Evolutionary conservation across 1,140 invertebrate genomes (phyloP), one percentile per base, ranked within the genome.

Genomic region (Battus philenor): DNA sequence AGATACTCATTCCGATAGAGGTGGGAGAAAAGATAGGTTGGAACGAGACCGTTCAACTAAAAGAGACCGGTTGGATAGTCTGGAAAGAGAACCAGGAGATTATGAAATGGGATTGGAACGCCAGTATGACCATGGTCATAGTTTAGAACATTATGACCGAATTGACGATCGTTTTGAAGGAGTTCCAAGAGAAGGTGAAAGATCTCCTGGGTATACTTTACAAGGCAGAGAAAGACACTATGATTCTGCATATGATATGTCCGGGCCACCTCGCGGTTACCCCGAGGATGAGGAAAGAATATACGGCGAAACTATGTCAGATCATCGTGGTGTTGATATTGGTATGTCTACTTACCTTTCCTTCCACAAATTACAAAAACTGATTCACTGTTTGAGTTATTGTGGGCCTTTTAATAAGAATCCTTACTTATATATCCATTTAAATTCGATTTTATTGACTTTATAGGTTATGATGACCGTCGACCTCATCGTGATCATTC

Each of bases 111-210:
- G 70, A 44, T 57, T 85, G 31, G 85, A 86, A 33, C 69, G 79
- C 34, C 73, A 68, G 16, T 87, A 87, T 64, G 83, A 86, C 44
- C 83, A 75, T 62, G 75, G 78, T 12, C 81, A 75, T 54, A 71
- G 59, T 29, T 62, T 86, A 46, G 86, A 87, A 29, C 80, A 77
- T 50, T 87, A 86, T 66, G 86, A 87, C 39, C 70, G 85, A 69
- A 65, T 69, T 16, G 78, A 82, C 44, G 83, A 87, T 51, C 70
- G 81, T 16, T 86, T 86, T 59, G 83, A 86, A 29, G 76, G 75
- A 47, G 65, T 65, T 12, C 58, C 79, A 3, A 68, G 82, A 54
- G 84, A 86, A 27, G 76, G 74, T 20, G 81, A 78, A 12, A 68
- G 81, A 24, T 87, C 86, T 13, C 84, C 86, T n/a, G 81, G 76